Percentiles rank a stretch among this genome's conserved stretches.
Conservation (phyloP, 2,888 invertebrate genomes). For the Epiblema foenella region DNA sequence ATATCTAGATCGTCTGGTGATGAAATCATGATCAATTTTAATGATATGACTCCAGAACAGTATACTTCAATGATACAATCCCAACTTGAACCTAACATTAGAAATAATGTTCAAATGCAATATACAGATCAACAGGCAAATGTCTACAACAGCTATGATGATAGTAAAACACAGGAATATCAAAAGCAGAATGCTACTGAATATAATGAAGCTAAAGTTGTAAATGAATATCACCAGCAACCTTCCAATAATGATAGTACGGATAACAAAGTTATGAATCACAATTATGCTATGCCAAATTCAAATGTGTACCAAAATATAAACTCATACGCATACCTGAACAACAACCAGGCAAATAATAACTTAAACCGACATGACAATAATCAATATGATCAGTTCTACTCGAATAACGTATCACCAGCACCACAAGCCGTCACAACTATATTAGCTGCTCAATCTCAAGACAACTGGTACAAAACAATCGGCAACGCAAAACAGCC, state of each 20-base stretch:
- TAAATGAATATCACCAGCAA: constrained; percentile 7
- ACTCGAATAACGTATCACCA: constrained; percentile 44
- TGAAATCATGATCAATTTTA: constrained; percentile 76
- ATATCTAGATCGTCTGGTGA: constrained; percentile 78
- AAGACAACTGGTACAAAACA: constrained; percentile 40
- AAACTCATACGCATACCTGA: constrained; percentile 16
- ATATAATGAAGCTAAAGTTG: neutral
- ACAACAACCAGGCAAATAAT: constrained; percentile 23
- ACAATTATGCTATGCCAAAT: constrained; percentile 26
- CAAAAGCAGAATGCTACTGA: constrained; percentile 22
- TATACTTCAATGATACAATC: constrained; percentile 72
- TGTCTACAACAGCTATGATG: constrained; percentile 8
- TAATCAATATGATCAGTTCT: constrained; percentile 44
- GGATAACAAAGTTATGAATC: constrained; percentile 18
- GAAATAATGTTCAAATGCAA: constrained; percentile 45
- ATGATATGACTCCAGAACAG: constrained; percentile 75
- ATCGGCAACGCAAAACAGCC: constrained; percentile 38
- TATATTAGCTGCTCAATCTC: constrained; percentile 17
- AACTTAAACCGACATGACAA: constrained; percentile 43
- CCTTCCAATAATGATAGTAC: constrained; percentile 3
- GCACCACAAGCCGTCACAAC: constrained; percentile 42
- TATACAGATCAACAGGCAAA: constrained; percentile 16
- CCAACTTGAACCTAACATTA: constrained; percentile 59
- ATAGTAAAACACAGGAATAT: neutral
- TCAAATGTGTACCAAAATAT: constrained; percentile 26